Percentiles rank a stretch among this genome's conserved stretches.
phyloP scores from a whole-genome alignment of 2,888 invertebrate genomes.

The Patella pellucida region DNA sequence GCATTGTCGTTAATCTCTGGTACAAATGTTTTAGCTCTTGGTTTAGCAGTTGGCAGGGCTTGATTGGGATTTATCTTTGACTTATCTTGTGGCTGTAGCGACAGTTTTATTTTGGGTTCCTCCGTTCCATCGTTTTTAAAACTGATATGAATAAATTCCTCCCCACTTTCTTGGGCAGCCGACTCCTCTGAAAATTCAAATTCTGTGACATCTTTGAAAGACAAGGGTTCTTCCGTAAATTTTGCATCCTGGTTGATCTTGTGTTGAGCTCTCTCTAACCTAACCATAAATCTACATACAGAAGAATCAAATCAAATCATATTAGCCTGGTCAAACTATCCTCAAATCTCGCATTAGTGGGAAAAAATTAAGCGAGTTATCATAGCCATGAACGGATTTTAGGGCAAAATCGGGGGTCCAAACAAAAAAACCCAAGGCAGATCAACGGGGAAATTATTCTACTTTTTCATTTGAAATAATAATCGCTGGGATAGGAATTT shows the following conservation, averaged over 20 bases:
- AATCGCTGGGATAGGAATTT: too few relatives aligned
- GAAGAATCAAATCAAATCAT: slow-evolving; percentile 4
- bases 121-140: slow-evolving; percentile 26
- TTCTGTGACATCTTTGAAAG: slow-evolving; percentile 18
- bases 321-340: too few relatives aligned
- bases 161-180: slow-evolving; percentile 22
- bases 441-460: too few relatives aligned
- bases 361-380: too few relatives aligned
- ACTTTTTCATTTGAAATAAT: too few relatives aligned
- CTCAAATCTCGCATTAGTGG: too few relatives aligned
- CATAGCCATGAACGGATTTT: too few relatives aligned
- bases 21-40: not conserved
- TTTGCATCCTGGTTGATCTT: slow-evolving; percentile 32
- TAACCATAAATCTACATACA: slow-evolving; percentile 37
- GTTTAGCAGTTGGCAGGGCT: not conserved
- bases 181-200: slow-evolving; percentile 28
- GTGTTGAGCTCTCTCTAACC: slow-evolving; percentile 42
- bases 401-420: too few relatives aligned
- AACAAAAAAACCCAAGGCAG: too few relatives aligned
- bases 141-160: slow-evolving; percentile 48
- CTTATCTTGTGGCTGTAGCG: not conserved
- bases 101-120: slow-evolving; percentile 6
- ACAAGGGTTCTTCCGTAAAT: slow-evolving; percentile 28
- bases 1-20: not conserved
- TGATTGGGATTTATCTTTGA: slow-evolving; percentile 8